A percentile compares a stretch with the other conserved stretches of the same genome.
Conservation (phyloP, 1,140 invertebrate genomes). For the Sminthurinus signatus region DNA sequence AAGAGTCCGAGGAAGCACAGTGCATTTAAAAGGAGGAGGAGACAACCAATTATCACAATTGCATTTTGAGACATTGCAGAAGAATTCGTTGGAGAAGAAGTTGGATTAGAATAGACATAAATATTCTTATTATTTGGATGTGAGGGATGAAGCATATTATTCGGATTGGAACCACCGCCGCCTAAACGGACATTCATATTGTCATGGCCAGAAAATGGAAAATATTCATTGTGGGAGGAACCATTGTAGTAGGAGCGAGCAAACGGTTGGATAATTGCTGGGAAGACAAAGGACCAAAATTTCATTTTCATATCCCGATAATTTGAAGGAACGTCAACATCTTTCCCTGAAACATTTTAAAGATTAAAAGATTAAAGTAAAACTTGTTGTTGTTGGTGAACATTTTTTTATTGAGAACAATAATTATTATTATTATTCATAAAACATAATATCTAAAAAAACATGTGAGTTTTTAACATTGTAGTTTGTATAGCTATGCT, state of each 20-base stretch:
- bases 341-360: constrained; percentile 24
- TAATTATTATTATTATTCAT: no score
- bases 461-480: no score
- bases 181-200: not conserved
- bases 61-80: constrained; percentile 29
- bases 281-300: constrained; percentile 31
- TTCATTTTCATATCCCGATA: constrained; percentile 16
- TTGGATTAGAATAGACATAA: not conserved
- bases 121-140: constrained; percentile 13
- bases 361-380: no score
- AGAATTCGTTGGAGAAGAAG: constrained; percentile 4
- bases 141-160: constrained; percentile 3
- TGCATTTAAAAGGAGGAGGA: constrained; percentile 33
- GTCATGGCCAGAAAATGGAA: not conserved
- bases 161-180: not conserved
- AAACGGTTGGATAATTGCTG: constrained; percentile 24
- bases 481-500: no score
- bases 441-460: no score
- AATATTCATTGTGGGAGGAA: not conserved
- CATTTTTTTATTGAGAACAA: no score
- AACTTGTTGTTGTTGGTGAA: no score
- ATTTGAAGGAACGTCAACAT: constrained; percentile 22
- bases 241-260: constrained; percentile 2
- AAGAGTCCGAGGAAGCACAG: constrained; percentile 39
- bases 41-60: constrained; percentile 32